A percentile compares a stretch with the other conserved stretches of the same genome.
Conservation (phyloP, 2,888 invertebrate species). For the Drosophila engyochracea region DNA sequence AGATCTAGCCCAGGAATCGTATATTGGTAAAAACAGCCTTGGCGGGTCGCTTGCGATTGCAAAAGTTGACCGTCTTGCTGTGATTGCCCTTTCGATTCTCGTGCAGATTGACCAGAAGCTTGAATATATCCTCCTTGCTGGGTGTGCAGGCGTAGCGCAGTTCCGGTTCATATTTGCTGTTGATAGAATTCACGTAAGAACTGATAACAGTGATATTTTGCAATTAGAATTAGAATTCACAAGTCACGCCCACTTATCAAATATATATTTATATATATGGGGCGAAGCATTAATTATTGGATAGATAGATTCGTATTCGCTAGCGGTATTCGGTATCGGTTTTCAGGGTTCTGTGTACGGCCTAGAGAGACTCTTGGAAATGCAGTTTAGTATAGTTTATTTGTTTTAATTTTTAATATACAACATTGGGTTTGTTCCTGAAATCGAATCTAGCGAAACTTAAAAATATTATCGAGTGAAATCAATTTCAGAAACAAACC, state of each 20-base stretch:
- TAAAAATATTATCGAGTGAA: background rate
- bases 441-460: conserved; percentile 1
- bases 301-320: conserved; percentile 14
- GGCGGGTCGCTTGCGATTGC: conserved; percentile 88
- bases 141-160: conserved; percentile 88
- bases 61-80: conserved; percentile 87
- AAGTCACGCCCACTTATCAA: conserved; percentile 45
- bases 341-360: conserved; percentile 29
- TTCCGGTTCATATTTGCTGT: conserved; percentile 87
- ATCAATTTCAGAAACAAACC: conserved; percentile 1
- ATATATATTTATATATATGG: conserved; percentile 3
- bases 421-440: conserved; percentile 21
- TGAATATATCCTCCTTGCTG: conserved; percentile 88
- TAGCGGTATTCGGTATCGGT: conserved; percentile 36
- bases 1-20: conserved; percentile 87
- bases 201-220: conserved; percentile 74
- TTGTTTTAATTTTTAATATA: background rate
- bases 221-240: conserved; percentile 70
- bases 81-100: conserved; percentile 87
- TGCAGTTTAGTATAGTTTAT: conserved; percentile 44
- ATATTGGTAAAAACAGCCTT: conserved; percentile 88
- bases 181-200: conserved; percentile 81
- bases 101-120: conserved; percentile 87
- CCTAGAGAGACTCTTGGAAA: conserved; percentile 72
- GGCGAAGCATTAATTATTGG: conserved; percentile 16